Base-by-base conservation (phyloP, 2,888 invertebrate genomes). In the Cheilosia urbana region DNA sequence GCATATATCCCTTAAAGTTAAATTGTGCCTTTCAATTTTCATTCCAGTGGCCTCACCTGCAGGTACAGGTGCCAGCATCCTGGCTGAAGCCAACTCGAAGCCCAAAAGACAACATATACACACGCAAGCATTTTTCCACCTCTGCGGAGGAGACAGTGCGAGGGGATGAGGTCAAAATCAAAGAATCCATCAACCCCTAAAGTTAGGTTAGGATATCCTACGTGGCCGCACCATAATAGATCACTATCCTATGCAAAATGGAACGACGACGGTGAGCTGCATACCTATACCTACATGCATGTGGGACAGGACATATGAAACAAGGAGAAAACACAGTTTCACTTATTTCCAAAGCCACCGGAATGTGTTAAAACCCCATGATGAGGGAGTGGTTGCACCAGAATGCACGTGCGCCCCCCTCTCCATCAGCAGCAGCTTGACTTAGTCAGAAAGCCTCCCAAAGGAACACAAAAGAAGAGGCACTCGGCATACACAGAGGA, bases 161-260 rank as follows among this genome's bases (percentile, higher is more conserved):
- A 24, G 24, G 27, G 73, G 55, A 63, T 73, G 53, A 19, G 79
- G 63, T 66, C 63, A 69, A 75, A 75, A 75, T 79, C 63, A 42
- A 58, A 69, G 75, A 75, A 80, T 84, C 75, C 75, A 80, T 84
- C 84, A 84, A 45, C 75, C 80, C 60, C 73, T 19, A 71, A 79
- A 76, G 80, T 79, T 76, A 62, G 65, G 65, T 76, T 55, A 19
- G 60, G 76, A 79, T 75, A 80, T 75, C 71, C 80, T 71, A 62
- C 80, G 75, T 84, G 84, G 75, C 71, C 71, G 27, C 27, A 65
- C 65, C 75, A 84, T 80, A 84, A 84, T 76, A 80, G 80, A 84
- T 84, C 71, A 66, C 84, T 80, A 71, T 68, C 62, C 78, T 47
- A 45, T 30, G 60, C 82, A 65, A 51, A 69, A 51, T 42, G 21